These are phyloP conservation scores for Lagodon rhomboides DNA, from an alignment of 2,797 vertebrate species.

Conservation along the genomic window DNA sequence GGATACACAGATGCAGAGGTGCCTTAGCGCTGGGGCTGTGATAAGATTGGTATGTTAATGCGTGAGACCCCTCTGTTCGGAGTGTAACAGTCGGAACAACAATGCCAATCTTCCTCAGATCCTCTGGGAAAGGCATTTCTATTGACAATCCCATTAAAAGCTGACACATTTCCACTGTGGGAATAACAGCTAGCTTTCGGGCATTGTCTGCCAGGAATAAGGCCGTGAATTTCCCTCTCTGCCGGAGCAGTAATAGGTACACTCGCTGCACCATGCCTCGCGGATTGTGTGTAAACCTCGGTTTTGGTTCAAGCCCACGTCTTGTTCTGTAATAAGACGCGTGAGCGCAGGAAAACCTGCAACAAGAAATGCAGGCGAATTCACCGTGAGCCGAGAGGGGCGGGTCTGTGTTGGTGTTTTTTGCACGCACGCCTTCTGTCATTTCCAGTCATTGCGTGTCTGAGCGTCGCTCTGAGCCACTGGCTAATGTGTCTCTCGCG, in stretches of 20 bases:
- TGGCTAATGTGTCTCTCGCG: slow-evolving; percentile 6
- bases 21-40: slow-evolving; percentile 28
- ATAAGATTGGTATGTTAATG: slow-evolving; percentile 66
- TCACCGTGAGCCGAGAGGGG: background rate
- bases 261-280: slow-evolving; percentile 37
- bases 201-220: slow-evolving; percentile 72
- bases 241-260: slow-evolving; percentile 54
- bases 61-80: slow-evolving; percentile 62
- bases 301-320: slow-evolving; percentile 40
- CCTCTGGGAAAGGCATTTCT: slow-evolving; percentile 75
- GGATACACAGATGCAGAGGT: background rate
- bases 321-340: slow-evolving; percentile 45
- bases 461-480: slow-evolving; percentile 1
- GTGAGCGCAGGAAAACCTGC: slow-evolving; percentile 19
- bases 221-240: slow-evolving; percentile 62
- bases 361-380: slow-evolving; percentile 27
- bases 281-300: slow-evolving; percentile 44
- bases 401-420: background rate
- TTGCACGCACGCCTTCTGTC: slow-evolving; percentile 44
- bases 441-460: slow-evolving; percentile 41
- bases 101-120: slow-evolving; percentile 74
- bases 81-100: slow-evolving; percentile 76
- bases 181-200: slow-evolving; percentile 75
- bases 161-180: slow-evolving; percentile 80
- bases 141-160: slow-evolving; percentile 81